Evolutionary conservation across 2,797 vertebrate species (phyloP), one percentile per base, ranked within the genome.

Genomic region (Astyanax mexicanus): DNA sequence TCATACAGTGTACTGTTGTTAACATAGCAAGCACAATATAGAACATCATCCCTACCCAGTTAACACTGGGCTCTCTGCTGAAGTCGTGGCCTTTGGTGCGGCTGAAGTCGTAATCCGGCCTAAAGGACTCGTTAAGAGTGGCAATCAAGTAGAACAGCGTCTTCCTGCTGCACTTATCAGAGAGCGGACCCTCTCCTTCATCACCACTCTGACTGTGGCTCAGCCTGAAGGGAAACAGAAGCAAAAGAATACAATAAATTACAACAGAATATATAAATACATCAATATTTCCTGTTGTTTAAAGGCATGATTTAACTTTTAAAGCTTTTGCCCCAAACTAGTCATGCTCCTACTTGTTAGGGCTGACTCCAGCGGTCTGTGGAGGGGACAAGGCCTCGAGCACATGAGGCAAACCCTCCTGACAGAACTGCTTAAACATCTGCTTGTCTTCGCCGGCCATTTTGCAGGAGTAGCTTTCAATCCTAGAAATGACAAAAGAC

Each of bases 361-460:
- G 86, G 69, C 87, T 89, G 74, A 86, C 57, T 54, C 86, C 85
- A 1, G 80, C 61, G 2, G 83, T 83, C 76, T 89, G 86, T 3
- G 86, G 88, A 52, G 87, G 87, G 25, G 88, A 89, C 15, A 88
- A 67, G 0, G 86, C 85, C 67, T 89, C 86, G 47, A 89, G 74
- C 7, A 87, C 81, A 45, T 88, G 88, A 3, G 87, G 88, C 23
- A 82, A 81, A 10, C 88, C 87, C 71, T 87, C 86, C 74, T 86
- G 87, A 71, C 88, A 89, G 69, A 89, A 89, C 70, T 86, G 87
- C 62, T 89, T 89, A 70, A 89, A 89, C 85, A 88, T 86, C 79
- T 89, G 88, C 79, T 89, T 89, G 77, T 89, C 88, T 52, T 89
- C 88, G 0, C 87, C 88, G 40, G 88, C 87, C 88, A 89, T 89